Evolutionary conservation across 2,797 vertebrate species (phyloP).

Genomic region (Limnodromus scolopaceus): DNA sequence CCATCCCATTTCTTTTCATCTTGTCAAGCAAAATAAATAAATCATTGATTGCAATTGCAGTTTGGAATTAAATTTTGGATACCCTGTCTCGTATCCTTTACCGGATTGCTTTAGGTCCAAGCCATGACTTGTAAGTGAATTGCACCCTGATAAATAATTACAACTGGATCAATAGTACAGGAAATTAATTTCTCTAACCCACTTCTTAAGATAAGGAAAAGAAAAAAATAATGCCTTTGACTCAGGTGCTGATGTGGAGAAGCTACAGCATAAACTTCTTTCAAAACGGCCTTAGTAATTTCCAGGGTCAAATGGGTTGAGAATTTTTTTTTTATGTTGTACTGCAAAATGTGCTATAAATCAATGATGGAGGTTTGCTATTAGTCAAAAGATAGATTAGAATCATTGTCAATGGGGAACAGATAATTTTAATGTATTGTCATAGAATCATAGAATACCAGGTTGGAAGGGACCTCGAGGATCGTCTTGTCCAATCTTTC

Average conservation of each 20-base stretch:
- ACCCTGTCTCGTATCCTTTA: neutral
- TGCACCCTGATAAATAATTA: neutral
- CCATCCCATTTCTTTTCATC: neutral
- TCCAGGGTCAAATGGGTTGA: neutral
- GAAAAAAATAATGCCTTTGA: neutral
- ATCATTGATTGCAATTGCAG: neutral
- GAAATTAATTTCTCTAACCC: slow-evolving; percentile 8
- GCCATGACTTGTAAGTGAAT: neutral
- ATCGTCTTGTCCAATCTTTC: neutral
- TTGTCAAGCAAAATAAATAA: neutral
- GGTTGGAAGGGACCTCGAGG: neutral
- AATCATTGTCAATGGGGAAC: neutral
- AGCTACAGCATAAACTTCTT: neutral
- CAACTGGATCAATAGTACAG: neutral
- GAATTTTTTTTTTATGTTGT: neutral
- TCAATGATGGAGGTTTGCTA: neutral
- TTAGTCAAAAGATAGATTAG: neutral
- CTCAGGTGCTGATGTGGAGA: neutral
- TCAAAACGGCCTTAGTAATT: neutral
- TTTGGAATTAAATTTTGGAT: neutral
- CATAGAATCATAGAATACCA: neutral
- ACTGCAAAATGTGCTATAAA: neutral
- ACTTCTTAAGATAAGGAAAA: neutral
- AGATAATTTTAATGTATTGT: neutral
- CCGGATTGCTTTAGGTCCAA: neutral